Conservation (phyloP, 2,888 invertebrate genomes). For the Aplocera efformata region DNA sequence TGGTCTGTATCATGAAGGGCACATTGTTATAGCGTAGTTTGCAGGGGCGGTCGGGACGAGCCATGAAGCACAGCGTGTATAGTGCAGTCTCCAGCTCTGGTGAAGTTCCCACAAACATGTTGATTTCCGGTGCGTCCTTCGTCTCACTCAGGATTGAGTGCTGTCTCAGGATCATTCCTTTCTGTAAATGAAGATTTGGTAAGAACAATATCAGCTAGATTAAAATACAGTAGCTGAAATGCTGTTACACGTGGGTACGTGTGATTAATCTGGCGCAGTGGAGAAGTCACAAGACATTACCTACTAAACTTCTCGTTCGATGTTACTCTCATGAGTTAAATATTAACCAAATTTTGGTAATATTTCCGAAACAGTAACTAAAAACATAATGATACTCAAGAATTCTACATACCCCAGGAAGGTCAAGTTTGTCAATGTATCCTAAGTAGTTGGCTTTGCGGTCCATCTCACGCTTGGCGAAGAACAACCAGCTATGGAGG, state of each 20-base stretch:
- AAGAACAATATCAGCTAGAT: too few relatives aligned
- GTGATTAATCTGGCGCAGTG: too few relatives aligned
- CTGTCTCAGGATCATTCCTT: conserved; percentile 87
- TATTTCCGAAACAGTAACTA: too few relatives aligned
- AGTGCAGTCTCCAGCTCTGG: conserved; percentile 95
- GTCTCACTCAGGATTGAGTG: conserved; percentile 86
- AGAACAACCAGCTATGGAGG: conserved; percentile 95
- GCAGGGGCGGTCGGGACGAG: conserved; percentile 88
- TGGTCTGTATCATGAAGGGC: conserved; percentile 67
- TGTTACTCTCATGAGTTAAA: too few relatives aligned
- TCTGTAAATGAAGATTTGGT: conserved; percentile 80
- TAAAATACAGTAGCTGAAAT: too few relatives aligned
- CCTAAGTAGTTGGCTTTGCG: conserved; percentile 89
- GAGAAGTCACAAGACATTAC: too few relatives aligned
- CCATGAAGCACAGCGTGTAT: conserved; percentile 93
- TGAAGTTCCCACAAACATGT: conserved; percentile 91
- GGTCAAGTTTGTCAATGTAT: conserved; percentile 86
- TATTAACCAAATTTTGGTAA: too few relatives aligned
- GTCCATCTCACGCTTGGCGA: conserved; percentile 87
- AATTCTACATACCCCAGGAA: conserved; percentile 85
- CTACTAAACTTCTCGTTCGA: too few relatives aligned
- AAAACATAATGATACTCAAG: neutral
- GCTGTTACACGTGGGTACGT: too few relatives aligned
- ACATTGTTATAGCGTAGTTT: conserved; percentile 78
- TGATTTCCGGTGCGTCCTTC: conserved; percentile 88